A percentile compares a stretch with the other conserved stretches of the same genome.
Evolutionary conservation across 1,140 invertebrate species (phyloP).

Genomic region (Lanistes nyassanus): DNA sequence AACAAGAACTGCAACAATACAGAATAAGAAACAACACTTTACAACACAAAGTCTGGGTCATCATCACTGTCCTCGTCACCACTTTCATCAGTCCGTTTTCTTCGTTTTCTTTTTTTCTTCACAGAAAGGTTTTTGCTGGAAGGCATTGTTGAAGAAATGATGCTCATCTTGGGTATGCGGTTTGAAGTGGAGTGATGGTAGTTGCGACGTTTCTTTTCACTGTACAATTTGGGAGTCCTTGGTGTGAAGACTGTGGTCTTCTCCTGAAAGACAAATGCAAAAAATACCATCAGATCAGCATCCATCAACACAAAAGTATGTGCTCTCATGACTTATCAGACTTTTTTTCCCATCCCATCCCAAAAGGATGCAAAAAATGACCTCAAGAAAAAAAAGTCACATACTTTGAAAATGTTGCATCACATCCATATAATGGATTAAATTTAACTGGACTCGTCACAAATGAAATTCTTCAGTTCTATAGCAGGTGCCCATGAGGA

Average conservation of each 20-base stretch:
- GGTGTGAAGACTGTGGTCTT: slow-evolving; percentile 22
- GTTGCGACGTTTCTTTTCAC: slow-evolving; percentile 25
- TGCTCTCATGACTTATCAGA: background rate
- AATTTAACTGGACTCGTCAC: too few relatives aligned
- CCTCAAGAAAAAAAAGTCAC: too few relatives aligned
- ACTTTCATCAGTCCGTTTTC: slow-evolving; percentile 46
- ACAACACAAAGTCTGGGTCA: slow-evolving; percentile 58
- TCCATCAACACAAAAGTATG: background rate
- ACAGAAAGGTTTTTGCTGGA: slow-evolving; percentile 32
- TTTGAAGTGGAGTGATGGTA: slow-evolving; percentile 34
- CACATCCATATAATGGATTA: too few relatives aligned
- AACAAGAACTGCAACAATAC: slow-evolving; percentile 5
- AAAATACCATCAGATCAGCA: background rate
- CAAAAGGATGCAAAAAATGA: too few relatives aligned
- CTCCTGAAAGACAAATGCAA: slow-evolving; percentile 23
- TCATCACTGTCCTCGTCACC: slow-evolving; percentile 58
- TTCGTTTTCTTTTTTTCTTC: slow-evolving; percentile 54
- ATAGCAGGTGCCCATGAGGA: too few relatives aligned
- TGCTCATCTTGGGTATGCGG: slow-evolving; percentile 23
- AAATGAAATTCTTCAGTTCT: too few relatives aligned
- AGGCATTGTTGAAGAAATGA: slow-evolving; percentile 31
- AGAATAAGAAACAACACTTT: slow-evolving; percentile 15
- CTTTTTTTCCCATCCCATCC: background rate
- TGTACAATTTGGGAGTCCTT: slow-evolving; percentile 23
- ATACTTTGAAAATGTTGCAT: too few relatives aligned